phyloP scores from a whole-genome alignment of 2,113 vertebrate species.

The Bostrychus sinensis region DNA sequence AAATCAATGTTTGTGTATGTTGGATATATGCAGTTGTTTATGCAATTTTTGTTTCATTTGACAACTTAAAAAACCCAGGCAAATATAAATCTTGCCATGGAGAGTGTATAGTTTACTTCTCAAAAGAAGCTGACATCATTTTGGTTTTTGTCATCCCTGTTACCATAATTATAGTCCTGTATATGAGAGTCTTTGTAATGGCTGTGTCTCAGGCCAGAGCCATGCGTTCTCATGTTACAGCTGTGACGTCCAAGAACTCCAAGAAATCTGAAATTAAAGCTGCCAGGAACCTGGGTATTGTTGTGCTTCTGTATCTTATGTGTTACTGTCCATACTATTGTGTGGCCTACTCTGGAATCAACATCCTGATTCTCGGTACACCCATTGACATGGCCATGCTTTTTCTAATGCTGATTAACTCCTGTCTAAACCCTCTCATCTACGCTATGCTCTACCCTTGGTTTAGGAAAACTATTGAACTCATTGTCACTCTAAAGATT shows the following conservation, averaged over 20 bases:
- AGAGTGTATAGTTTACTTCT: neutral
- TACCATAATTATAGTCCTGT: neutral
- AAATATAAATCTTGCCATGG: neutral
- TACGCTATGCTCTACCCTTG: conserved; percentile 1
- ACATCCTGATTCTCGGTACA: neutral
- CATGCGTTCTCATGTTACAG: neutral
- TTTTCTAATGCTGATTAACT: conserved; percentile 1
- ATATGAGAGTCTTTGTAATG: neutral
- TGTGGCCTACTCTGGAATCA: neutral
- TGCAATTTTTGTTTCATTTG: neutral
- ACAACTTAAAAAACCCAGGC: neutral
- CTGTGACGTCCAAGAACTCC: neutral
- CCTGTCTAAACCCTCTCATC: neutral
- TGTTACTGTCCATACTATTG: conserved; percentile 2
- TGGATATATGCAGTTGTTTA: neutral
- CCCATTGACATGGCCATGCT: neutral
- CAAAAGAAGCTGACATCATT: neutral
- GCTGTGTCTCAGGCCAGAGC: neutral
- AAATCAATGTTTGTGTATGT: neutral
- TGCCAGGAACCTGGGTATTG: neutral
- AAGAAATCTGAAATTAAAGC: conserved; percentile 5
- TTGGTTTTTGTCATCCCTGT: neutral
- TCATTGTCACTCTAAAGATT: neutral
- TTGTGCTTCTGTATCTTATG: neutral
- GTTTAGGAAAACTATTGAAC: conserved; percentile 2